Conservation (phyloP, 2,888 invertebrate species). For the Leptopilina myrica region DNA sequence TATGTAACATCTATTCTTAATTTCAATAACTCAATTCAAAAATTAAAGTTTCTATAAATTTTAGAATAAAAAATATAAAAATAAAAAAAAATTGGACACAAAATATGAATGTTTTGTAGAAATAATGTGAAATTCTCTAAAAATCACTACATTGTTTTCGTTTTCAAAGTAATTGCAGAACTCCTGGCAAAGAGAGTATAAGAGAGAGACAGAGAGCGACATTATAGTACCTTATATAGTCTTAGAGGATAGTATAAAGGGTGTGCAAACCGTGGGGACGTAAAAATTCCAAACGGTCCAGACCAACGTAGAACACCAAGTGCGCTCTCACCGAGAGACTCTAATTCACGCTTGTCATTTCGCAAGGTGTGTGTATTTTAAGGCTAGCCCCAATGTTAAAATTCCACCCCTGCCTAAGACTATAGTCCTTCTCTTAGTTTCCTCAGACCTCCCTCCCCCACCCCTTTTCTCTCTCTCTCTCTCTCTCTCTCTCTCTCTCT, state of each 20-base stretch:
- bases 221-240: slow-evolving; percentile 11
- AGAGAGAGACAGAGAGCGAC: not conserved
- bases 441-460: too few relatives aligned
- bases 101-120: not conserved
- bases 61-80: not conserved
- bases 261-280: slow-evolving; percentile 59
- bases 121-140: not conserved
- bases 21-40: too few relatives aligned
- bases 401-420: slow-evolving; percentile 69
- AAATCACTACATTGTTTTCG: slow-evolving; percentile 2
- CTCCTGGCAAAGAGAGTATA: not conserved
- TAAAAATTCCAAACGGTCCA: slow-evolving; percentile 72
- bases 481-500: slow-evolving; percentile 45
- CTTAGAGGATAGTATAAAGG: slow-evolving; percentile 38
- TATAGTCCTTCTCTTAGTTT: slow-evolving; percentile 47
- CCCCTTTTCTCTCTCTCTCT: not conserved
- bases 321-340: slow-evolving; percentile 56
- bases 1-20: too few relatives aligned
- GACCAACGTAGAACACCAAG: slow-evolving; percentile 48
- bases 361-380: slow-evolving; percentile 72
- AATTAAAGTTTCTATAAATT: not conserved
- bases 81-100: too few relatives aligned
- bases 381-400: slow-evolving; percentile 71
- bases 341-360: slow-evolving; percentile 74
- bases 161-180: slow-evolving; percentile 20